phyloP scores from a whole-genome alignment of 2,113 vertebrate genomes.

The Aepyceros melampus region DNA sequence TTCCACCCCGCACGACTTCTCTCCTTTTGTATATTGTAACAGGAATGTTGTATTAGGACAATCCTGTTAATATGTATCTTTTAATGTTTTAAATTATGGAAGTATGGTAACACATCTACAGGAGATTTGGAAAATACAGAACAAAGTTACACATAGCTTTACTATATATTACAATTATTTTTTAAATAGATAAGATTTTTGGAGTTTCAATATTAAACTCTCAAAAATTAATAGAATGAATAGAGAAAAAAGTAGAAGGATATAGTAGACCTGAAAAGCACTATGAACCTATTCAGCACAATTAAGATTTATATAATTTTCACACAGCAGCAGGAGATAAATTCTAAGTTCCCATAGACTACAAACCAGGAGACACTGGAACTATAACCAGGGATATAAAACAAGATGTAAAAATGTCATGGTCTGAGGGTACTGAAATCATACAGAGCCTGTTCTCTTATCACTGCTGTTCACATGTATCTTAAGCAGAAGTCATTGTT shows the following conservation, averaged over 20 bases:
- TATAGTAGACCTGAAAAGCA: background rate
- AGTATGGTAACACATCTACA: background rate
- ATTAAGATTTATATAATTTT: background rate
- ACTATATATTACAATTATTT: background rate
- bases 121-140: background rate
- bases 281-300: background rate
- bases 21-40: background rate
- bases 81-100: background rate
- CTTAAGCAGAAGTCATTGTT: background rate
- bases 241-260: background rate
- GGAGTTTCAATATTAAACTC: background rate
- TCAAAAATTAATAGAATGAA: background rate
- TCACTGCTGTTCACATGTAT: background rate
- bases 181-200: background rate
- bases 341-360: background rate
- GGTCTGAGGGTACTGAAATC: background rate
- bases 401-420: background rate
- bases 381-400: background rate
- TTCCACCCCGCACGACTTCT: accelerated
- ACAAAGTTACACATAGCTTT: background rate
- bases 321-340: background rate
- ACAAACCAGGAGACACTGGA: background rate
- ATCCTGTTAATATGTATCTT: background rate
- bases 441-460: background rate
- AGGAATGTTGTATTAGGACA: background rate